Base-by-base conservation (phyloP, 2,888 invertebrate species). In the Empis livida region DNA sequence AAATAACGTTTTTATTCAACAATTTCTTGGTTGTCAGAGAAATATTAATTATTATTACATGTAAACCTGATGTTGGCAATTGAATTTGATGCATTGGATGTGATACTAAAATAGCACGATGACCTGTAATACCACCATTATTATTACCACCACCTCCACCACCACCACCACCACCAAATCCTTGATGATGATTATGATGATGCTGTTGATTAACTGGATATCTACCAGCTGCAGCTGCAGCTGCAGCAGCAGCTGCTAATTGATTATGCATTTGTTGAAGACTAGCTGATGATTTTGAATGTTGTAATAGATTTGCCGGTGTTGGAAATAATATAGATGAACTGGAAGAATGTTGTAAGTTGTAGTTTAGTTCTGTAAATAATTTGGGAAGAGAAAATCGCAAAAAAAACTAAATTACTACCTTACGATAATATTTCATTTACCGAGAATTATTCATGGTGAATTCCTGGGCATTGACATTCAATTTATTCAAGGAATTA, bases 401-500 rank as follows among this genome's bases (percentile, higher is more conserved):
- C 23, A 27, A 27, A 27, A 27, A 20, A 27, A 27, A 27, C 23
- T 27, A 27, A 27, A 27, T 27, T 27, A 27, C 23, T 27, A 27
- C 23, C 23, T 27, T 27, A 27, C 9, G 37, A 49, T 48, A 53
- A 55, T 47, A 44, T 44, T 54, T 62, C 50, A 49, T 30, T 43
- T 66, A 66, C 65, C 64, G 62, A 61, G 51, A 48, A 51, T 51
- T 54, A 55, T 55, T 79, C 84, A 87, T 86, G 60, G 83, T 84
- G 73, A 91, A 90, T 75, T 90, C 90, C 74, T 88, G 88, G 51
- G 90, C 90, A 72, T 89, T 84, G 55, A 87, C 88, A 70, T 90
- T 90, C 58, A 90, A 74, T 70, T 82, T 82, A 65, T 80, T 81
- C 59, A 60, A 52, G 54, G 59, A 54, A 64, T 72, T 71, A 64